Evolutionary conservation across 1,140 invertebrate species (phyloP).

Genomic region (Potamilus streckersoni): DNA sequence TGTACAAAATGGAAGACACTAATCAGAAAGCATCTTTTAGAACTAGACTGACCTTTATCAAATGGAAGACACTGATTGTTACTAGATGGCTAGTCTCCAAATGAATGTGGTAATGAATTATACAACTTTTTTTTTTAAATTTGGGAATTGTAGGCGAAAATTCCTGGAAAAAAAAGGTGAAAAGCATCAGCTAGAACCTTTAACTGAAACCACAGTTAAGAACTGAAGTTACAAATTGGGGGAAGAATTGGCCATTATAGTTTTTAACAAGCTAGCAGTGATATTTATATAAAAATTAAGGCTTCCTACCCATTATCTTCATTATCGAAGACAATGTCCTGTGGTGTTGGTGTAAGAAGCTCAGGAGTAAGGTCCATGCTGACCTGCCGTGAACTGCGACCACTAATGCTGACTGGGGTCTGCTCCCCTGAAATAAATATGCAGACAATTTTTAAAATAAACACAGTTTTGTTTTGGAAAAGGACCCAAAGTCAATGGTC

Average conservation of each 20-base stretch:
- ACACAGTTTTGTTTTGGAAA: too few species aligned
- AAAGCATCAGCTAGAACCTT: background rate
- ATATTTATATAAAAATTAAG: background rate
- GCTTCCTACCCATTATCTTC: slow-evolving; percentile 25
- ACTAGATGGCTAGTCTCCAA: slow-evolving; percentile 1
- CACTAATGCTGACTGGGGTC: slow-evolving; percentile 53
- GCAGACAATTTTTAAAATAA: background rate
- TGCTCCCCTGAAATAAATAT: slow-evolving; percentile 48
- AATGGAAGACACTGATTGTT: slow-evolving; percentile 5
- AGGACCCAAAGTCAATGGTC: too few species aligned
- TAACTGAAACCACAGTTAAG: background rate
- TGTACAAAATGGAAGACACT: background rate
- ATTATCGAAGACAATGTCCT: slow-evolving; percentile 31
- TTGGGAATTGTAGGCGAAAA: too few species aligned
- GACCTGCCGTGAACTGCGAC: slow-evolving; percentile 46
- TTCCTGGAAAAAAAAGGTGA: background rate
- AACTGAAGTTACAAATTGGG: background rate
- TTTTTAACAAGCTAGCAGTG: background rate
- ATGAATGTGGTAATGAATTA: background rate
- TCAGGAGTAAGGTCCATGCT: slow-evolving; percentile 45
- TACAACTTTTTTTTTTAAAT: too few species aligned
- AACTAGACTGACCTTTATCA: too few species aligned
- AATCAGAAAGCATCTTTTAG: background rate
- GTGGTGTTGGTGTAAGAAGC: slow-evolving; percentile 22
- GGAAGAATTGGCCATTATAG: background rate